Conservation (phyloP, 2,888 invertebrate species). For the Lasius fuliginosus region DNA sequence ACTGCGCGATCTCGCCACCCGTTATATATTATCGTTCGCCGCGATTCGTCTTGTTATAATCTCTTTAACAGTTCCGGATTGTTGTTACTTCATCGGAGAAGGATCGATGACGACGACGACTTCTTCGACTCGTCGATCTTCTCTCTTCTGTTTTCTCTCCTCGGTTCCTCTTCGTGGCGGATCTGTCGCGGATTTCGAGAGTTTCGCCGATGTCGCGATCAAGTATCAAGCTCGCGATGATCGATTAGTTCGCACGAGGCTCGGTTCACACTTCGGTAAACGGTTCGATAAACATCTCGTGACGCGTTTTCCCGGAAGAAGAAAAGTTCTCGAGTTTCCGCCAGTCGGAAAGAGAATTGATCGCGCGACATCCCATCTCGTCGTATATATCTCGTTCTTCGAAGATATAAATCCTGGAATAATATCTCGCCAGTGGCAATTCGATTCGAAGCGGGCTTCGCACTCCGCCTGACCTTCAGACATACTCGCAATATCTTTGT, state of each 20-base stretch:
- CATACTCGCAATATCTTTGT: background rate
- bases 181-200: constrained; percentile 14
- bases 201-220: background rate
- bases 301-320: background rate
- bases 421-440: background rate
- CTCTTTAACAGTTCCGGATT: background rate
- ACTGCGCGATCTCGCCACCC: background rate
- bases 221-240: constrained; percentile 1
- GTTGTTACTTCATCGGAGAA: background rate
- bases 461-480: background rate
- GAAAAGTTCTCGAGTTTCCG: constrained; percentile 16
- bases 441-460: background rate
- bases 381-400: background rate
- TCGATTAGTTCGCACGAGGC: constrained; percentile 23
- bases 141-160: background rate
- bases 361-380: constrained; percentile 23
- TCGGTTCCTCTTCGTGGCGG: background rate
- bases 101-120: constrained; percentile 18
- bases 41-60: background rate
- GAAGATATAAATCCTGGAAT: background rate
- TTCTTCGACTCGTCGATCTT: constrained; percentile 21
- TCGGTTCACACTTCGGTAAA: constrained; percentile 20
- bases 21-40: background rate
- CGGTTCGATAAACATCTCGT: background rate
- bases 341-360: constrained; percentile 17